Evolutionary conservation across 2,113 vertebrate genomes (phyloP), one percentile per base, ranked within the genome.

Genomic region (Stigmatopora argus): DNA sequence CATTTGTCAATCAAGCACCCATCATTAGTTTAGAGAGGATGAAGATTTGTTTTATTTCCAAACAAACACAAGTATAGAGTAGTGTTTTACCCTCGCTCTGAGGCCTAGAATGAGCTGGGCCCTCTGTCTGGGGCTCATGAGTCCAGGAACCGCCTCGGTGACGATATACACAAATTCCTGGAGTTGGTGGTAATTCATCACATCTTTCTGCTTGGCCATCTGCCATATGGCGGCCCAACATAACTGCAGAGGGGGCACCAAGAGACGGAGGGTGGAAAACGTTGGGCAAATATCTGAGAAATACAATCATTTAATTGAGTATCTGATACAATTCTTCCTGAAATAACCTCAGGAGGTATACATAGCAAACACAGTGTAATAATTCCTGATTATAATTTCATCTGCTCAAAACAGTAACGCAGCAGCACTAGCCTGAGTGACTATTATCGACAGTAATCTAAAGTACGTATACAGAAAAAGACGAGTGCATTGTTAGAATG

Each of bases 91-190:
- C 90, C 90, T 91, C 0, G 92, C 93, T 77, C 90, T 83, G 1
- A 94, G 85, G 1, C 92, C 93, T 59, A 94, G 79, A 34, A 90
- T 84, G 15, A 94, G 88, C 59, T 93, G 91, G 46, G 86, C 87
- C 62, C 86, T 82, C 77, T 94, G 91, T n/a, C 78, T 89, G 66
- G 75, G 85, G 80, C 71, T 84, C n/a, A 94, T 87, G 68, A 94
- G 74, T 6, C 89, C 89, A 0, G 93, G 93, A 0, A 90, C 74
- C 0, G 85, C 83, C 13, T 85, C 82, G 0, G 89, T 91, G 49
- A 93, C 81, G 31, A 62, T 73, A 0, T 71, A 73, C 69, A 94
- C 89, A 48, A 93, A 90, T 62, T 90, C 85, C 65, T 93, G 72
- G 1, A 93, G 82, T 23, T 78, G 89, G 7, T 88, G 88, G 10